Conservation (phyloP, 2,113 vertebrate species). For the Mixornis gularis region DNA sequence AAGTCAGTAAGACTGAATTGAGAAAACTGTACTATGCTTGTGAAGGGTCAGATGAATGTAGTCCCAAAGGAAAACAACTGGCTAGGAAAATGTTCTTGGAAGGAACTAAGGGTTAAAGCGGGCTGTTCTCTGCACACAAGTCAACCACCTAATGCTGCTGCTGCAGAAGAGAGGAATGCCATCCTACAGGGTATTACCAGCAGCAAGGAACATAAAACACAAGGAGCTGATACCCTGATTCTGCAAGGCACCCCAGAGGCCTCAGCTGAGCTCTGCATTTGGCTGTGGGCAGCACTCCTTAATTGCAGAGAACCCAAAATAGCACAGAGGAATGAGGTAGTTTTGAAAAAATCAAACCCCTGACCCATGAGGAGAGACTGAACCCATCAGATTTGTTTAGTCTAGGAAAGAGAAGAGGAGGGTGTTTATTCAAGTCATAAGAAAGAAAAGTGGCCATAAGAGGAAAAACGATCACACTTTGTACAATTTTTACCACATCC, state of each 20-base stretch:
- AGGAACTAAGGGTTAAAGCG: not conserved
- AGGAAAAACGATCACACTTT: not conserved
- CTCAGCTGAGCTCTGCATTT: not conserved
- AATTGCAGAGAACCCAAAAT: not conserved
- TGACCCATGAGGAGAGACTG: not conserved
- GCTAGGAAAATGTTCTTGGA: not conserved
- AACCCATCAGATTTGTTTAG: conserved; percentile 21
- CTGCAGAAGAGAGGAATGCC: not conserved
- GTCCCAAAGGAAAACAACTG: not conserved
- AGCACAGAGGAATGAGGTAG: not conserved
- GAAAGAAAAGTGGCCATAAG: not conserved
- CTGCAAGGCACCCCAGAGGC: not conserved
- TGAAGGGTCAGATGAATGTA: not conserved
- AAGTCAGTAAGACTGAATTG: not conserved
- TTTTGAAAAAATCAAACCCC: not conserved
- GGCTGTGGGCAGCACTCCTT: not conserved
- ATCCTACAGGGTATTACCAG: not conserved
- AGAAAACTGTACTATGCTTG: not conserved
- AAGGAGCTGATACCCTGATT: not conserved
- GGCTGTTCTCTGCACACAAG: fast-evolving
- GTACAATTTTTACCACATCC: not conserved
- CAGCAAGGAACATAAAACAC: not conserved
- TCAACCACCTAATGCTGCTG: not conserved
- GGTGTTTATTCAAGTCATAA: not conserved
- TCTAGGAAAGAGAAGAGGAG: not conserved